Base-by-base conservation (phyloP, 2,888 invertebrate genomes). In the Philereme transversata region DNA sequence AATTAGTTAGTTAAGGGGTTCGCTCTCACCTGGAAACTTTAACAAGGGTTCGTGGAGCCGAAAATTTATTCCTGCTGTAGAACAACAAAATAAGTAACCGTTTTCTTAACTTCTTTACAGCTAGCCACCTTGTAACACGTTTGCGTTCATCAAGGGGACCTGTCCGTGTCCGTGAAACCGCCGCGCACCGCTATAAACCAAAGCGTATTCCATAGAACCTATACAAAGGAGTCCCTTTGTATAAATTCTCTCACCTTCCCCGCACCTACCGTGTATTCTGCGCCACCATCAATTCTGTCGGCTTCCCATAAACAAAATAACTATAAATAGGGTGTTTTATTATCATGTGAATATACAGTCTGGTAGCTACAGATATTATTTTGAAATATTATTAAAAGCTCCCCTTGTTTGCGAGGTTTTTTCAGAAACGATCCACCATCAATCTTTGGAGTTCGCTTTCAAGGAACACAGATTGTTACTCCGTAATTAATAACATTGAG, bases 291-390 rank as follows among this genome's bases (percentile, higher is more conserved):
- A n/a, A n/a, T 49, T 49, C n/a, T 56, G 50, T 56, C 56, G 49
- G 44, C 56, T 35, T 33, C 10, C 48, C 56, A 45, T 50, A 50
- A 50, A 56, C 56, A 45, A 50, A 33, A 53, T 45, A 33, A 56
- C 56, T 56, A 50, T 56, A 56, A 56, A 56, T 50, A 52, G 57
- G 57, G 51, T n/a, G 57, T 38, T 57, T 57, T 57, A 57, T 57
- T 51, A 51, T 51, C 57, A 57, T 46, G 51, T 46, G 51, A 46
- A 57, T 46, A 35, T 10, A 43, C 43, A 7, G 38, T 38, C 5
- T 9, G 9, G 43, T 43, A 9, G 9, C 4, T n/a, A n/a, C 8
- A 43, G 4, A 43, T 43, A 43, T 43, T 4, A 9, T n/a, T n/a
- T 43, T 43, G 43, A 43, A 43, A 43, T 9, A 43, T 43, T n/a